A percentile compares a stretch with the other conserved stretches of the same genome.
These are phyloP conservation scores for Conus betulinus DNA, from an alignment of 1,140 invertebrate species.

Conservation along the genomic window DNA sequence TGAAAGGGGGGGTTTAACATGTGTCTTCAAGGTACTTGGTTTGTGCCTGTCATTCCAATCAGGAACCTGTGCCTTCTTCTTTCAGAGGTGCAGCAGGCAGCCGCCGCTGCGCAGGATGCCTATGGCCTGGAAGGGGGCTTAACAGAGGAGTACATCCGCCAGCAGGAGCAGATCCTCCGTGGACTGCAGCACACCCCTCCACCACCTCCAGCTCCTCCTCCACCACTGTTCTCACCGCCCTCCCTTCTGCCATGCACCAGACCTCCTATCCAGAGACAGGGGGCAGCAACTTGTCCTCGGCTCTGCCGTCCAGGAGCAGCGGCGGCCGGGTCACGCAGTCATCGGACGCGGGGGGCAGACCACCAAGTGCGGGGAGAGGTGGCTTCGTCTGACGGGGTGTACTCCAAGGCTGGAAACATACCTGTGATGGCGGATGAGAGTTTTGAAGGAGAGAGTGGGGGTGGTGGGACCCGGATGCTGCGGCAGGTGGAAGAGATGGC, in stretches of 20 bases:
- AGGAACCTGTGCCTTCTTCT: too few species aligned
- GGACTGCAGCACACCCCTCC: not conserved
- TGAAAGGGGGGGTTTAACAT: too few species aligned
- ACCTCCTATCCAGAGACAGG: not conserved
- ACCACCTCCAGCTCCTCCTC: not conserved
- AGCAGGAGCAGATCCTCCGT: slow-evolving; percentile 28
- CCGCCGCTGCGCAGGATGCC: not conserved
- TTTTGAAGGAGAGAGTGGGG: too few species aligned
- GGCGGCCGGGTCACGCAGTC: not conserved
- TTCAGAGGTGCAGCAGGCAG: slow-evolving; percentile 1
- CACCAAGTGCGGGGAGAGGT: not conserved
- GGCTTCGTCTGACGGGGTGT: too few species aligned
- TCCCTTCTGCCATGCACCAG: not conserved
- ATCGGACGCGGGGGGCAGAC: not conserved
- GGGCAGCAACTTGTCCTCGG: not conserved
- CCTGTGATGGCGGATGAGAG: not conserved
- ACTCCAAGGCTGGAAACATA: not conserved
- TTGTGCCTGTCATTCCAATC: too few species aligned
- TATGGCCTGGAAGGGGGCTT: too few species aligned
- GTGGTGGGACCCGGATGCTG: not conserved
- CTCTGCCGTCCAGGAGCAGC: too few species aligned
- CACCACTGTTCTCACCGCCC: not conserved
- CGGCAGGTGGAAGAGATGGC: slow-evolving; percentile 16
- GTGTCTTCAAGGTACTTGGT: too few species aligned
- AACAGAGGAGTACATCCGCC: not conserved